A percentile compares a stretch with the other conserved stretches of the same genome.
These are phyloP conservation scores for Ophion costatus DNA, from an alignment of 2,888 invertebrate genomes.

Conservation along the genomic window DNA sequence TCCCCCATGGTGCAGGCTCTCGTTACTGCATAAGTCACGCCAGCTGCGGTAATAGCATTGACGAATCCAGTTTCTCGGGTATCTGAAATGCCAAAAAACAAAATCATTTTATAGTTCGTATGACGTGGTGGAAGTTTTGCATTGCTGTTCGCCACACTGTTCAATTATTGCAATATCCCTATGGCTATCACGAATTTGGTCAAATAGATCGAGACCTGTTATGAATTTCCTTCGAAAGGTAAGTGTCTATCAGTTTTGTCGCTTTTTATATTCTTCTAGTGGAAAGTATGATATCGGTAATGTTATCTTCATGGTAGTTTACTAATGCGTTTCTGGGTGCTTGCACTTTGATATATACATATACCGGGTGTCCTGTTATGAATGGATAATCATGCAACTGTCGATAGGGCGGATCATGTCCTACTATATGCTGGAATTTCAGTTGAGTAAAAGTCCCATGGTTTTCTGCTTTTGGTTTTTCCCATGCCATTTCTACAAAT, in stretches of 20 bases:
- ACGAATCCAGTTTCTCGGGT: conserved; percentile 96
- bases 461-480: too few species aligned
- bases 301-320: conserved; percentile 61
- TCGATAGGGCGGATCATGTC: too few species aligned
- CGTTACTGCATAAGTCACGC: conserved; percentile 94
- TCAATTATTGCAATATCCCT: background rate
- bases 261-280: background rate
- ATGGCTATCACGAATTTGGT: background rate
- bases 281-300: conserved; percentile 29
- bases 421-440: too few species aligned
- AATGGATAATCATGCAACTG: too few species aligned
- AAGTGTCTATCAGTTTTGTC: background rate
- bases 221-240: conserved; percentile 4
- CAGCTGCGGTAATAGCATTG: conserved; percentile 95
- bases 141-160: too few species aligned
- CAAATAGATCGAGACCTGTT: conserved; percentile 13
- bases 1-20: conserved; percentile 95
- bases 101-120: background rate
- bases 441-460: too few species aligned
- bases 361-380: too few species aligned
- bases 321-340: conserved; percentile 37
- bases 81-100: conserved; percentile 86
- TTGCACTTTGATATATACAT: conserved; percentile 6
- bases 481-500: too few species aligned
- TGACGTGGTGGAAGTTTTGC: background rate